A percentile compares a stretch with the other conserved stretches of the same genome.
These are phyloP conservation scores for Gadopsis marmoratus DNA, from an alignment of 2,797 vertebrate genomes.

Conservation along the genomic window DNA sequence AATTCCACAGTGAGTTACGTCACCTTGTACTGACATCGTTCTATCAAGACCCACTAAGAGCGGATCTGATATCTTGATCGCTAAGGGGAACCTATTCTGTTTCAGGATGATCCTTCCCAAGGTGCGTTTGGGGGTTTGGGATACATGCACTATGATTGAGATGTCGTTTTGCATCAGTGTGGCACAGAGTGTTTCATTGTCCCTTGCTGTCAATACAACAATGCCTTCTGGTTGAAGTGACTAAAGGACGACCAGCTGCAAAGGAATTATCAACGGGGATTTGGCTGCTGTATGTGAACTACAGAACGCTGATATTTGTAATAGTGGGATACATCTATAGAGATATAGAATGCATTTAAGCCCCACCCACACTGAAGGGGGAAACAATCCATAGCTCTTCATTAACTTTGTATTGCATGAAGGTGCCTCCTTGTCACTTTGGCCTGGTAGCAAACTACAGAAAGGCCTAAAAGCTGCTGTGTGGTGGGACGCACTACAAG, in stretches of 20 bases:
- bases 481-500: too few species aligned
- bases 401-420: too few species aligned
- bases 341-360: too few species aligned
- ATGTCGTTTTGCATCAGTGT: slow-evolving; percentile 28
- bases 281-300: not conserved
- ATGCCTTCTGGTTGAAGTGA: slow-evolving; percentile 27
- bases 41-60: slow-evolving; percentile 60
- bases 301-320: slow-evolving; percentile 11
- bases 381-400: too few species aligned
- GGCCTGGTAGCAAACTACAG: too few species aligned
- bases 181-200: slow-evolving; percentile 26
- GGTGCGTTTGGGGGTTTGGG: slow-evolving; percentile 19
- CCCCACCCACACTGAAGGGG: too few species aligned
- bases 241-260: slow-evolving; percentile 17
- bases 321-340: not conserved
- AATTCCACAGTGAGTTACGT: slow-evolving; percentile 79
- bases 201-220: slow-evolving; percentile 38
- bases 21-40: slow-evolving; percentile 76
- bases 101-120: slow-evolving; percentile 29
- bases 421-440: too few species aligned
- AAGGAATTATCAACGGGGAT: not conserved
- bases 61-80: slow-evolving; percentile 56
- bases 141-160: slow-evolving; percentile 21
- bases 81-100: slow-evolving; percentile 41
- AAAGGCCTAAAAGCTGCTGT: too few species aligned